Evolutionary conservation across 1,140 invertebrate genomes (phyloP).

Genomic region (Vanessa tameamea): DNA sequence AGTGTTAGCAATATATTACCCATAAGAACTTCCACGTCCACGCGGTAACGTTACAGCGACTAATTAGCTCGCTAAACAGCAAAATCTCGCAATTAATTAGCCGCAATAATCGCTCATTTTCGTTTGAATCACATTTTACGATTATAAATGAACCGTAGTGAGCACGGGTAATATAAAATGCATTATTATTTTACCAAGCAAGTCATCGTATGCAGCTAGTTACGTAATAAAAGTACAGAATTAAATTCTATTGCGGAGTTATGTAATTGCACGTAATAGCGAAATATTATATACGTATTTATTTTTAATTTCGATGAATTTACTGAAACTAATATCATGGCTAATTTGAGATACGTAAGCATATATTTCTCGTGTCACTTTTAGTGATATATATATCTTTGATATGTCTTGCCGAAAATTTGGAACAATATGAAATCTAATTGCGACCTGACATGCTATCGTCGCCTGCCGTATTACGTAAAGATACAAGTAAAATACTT

Average conservation of each 20-base stretch:
- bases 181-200: conserved; percentile 7
- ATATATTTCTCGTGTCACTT: neutral
- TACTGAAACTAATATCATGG: too few species aligned
- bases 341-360: too few species aligned
- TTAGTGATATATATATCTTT: conserved; percentile 5
- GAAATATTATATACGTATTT: too few species aligned
- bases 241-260: neutral
- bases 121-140: conserved; percentile 8
- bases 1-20: conserved; percentile 2
- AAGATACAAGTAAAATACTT: conserved; percentile 36
- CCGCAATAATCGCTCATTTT: conserved; percentile 20
- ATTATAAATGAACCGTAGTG: conserved; percentile 1
- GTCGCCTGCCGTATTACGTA: conserved; percentile 37
- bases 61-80: neutral
- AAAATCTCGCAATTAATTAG: conserved; percentile 11
- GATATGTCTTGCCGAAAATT: conserved; percentile 41
- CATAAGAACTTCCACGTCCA: conserved; percentile 7
- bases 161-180: conserved; percentile 2
- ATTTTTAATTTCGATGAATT: too few species aligned
- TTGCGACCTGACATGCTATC: conserved; percentile 48
- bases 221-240: neutral
- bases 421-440: conserved; percentile 46
- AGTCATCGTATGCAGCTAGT: neutral
- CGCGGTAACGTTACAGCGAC: neutral
- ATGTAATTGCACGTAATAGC: neutral